These are phyloP conservation scores for Achatina immaculata DNA, from an alignment of 1,140 invertebrate species.

Conservation along the genomic window DNA sequence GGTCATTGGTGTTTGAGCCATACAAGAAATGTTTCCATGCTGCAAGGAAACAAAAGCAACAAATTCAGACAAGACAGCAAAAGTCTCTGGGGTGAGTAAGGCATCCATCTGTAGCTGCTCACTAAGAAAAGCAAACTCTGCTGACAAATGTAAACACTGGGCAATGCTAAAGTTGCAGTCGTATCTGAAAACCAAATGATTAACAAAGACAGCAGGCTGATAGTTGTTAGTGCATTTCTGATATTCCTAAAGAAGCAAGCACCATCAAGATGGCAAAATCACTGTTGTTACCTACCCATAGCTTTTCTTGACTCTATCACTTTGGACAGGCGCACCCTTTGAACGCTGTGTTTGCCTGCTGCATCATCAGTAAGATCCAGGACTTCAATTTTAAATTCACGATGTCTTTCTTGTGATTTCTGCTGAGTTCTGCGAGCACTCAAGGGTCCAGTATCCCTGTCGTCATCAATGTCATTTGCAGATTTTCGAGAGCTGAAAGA, in stretches of 20 bases:
- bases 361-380: conserved; percentile 55
- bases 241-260: neutral
- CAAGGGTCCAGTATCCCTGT: neutral
- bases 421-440: neutral
- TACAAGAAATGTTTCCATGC: too few relatives aligned
- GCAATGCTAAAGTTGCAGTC: too few relatives aligned
- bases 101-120: too few relatives aligned
- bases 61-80: too few relatives aligned
- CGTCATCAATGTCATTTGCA: conserved; percentile 45
- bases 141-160: too few relatives aligned
- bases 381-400: conserved; percentile 48
- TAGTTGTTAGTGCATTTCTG: too few relatives aligned
- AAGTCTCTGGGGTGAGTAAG: too few relatives aligned
- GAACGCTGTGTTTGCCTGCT: conserved; percentile 41
- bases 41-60: too few relatives aligned
- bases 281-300: conserved; percentile 44
- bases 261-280: neutral
- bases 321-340: conserved; percentile 49
- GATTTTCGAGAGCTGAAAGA: conserved; percentile 35
- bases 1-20: too few relatives aligned
- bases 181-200: too few relatives aligned
- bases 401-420: conserved; percentile 9
- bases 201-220: too few relatives aligned
- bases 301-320: conserved; percentile 41
- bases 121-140: too few relatives aligned